Base-by-base conservation (phyloP, 2,797 vertebrate species). In the Centropyge bicolor region DNA sequence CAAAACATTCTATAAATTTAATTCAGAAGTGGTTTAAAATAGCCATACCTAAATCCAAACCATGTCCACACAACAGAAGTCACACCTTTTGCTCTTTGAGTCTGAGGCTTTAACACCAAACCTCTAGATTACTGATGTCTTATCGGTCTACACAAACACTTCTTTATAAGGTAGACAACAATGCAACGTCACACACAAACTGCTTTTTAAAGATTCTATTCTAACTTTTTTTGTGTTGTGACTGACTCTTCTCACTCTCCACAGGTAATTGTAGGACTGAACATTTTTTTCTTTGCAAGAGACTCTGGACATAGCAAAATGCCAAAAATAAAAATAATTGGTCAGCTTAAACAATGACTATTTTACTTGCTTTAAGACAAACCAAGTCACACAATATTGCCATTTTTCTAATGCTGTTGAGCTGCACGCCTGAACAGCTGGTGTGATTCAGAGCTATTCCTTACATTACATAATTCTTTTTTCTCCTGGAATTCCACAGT, bases 361-460 rank as follows among this genome's bases (percentile, higher is more conserved):
- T 24, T 17, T 31, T 17, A 51, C 13, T 35, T 24, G 10, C 7
- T 13, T 17, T 14, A 3, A 6, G 8, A 64, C 9, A 27, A 40
- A 38, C 8, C 49, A 5, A 3, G 38, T 54, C 5, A 19, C 45
- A 9, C 14, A 46, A 24, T 52, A 31, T 8, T 22, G 16, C 27
- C 19, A 14, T 51, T 43, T 38, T 24, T 46, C 17, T 54, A 22
- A 17, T 1, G 13, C 24, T 65, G 40, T 24, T 62, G 5, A 45
- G 20, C 27, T 60, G 17, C 16, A 49, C 2, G 22, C 61, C 6
- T 27, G 13, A 17, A 2, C 22, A 62, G 27, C 8, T 13, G 14
- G 27, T 63, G 22, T 45, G 38, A 54, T 49, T 78, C 22, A 55
- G 22, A 70, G 43, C 20, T 11, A 36, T 16, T 56, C 20, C 48